Base-by-base conservation (phyloP, 2,797 vertebrate genomes). In the Malacoctenus gilli region DNA sequence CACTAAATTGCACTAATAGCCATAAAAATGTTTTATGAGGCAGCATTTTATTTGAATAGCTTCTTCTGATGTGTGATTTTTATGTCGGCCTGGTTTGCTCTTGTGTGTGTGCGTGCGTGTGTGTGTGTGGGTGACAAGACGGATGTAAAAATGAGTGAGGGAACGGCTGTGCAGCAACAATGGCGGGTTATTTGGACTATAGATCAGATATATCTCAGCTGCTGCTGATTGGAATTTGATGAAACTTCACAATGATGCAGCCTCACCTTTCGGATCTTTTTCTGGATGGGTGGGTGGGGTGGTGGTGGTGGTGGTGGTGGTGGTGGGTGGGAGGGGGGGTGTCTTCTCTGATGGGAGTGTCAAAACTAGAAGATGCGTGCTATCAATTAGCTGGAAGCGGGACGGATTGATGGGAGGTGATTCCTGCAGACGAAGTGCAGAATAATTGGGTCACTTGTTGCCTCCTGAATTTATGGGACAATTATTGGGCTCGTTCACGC, bases 61-160 rank as follows among this genome's bases (percentile, higher is more conserved):
- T 47, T 60, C 9, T 72, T 71, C 48, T 75, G 59, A 81, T 68
- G 16, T 20, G 34, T 64, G 42, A 52, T 63, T 80, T 70, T 77
- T 62, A 70, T 72, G 62, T 37, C 4, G 34, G 32, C 47, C 50
- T 40, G 28, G 37, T 71, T 59, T 23, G 52, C 35, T n/a, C n/a
- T n/a, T n/a, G n/a, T n/a, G n/a, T 8, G 37, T 20, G 31, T 51
- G 42, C 60, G 70, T 16, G 4, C 16, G 15, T 8, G 35, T 37
- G 35, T 13, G 32, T 18, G 23, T 50, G 52, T 64, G 68, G 56
- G 54, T 47, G 46, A 38, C 53, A 53, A 56, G 71, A 80, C 13
- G 60, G 47, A 74, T 54, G 54, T 44, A 59, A 48, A 57, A 35
- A 50, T 5, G 51, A 74, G 35, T 1, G 2, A 25, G 59, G 50